These are phyloP conservation scores for Oscheius myriophilus DNA, from an alignment of 2,888 invertebrate species.

Conservation along the genomic window DNA sequence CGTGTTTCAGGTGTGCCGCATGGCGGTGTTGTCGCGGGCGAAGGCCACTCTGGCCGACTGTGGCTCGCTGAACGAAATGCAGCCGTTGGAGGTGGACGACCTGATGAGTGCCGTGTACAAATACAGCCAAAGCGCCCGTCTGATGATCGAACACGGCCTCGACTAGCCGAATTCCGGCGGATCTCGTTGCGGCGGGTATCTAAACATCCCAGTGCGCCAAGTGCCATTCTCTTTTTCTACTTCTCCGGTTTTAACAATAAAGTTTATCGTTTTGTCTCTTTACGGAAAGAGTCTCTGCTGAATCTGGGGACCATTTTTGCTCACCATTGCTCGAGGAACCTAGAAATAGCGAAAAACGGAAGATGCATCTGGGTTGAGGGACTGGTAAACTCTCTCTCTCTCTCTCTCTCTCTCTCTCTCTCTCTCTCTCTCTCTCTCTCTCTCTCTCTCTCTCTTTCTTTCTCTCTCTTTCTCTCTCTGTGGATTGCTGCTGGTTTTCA, in stretches of 20 bases:
- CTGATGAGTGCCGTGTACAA: slow-evolving; percentile 39
- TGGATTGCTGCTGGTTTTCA: neutral
- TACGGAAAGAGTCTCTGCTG: too few relatives aligned
- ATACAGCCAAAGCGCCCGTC: slow-evolving; percentile 34
- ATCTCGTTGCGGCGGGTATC: too few relatives aligned
- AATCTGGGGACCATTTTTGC: too few relatives aligned
- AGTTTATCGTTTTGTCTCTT: too few relatives aligned
- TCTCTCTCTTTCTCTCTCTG: neutral
- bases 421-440: neutral
- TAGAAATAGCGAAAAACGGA: too few relatives aligned
- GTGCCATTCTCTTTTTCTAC: too few relatives aligned
- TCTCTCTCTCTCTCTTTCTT: neutral
- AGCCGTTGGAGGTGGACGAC: slow-evolving; percentile 38
- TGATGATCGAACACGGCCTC: slow-evolving; percentile 37
- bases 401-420: too few relatives aligned
- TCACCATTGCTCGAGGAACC: too few relatives aligned
- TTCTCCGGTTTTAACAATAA: too few relatives aligned
- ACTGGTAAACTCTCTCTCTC: too few relatives aligned
- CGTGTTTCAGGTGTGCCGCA: slow-evolving; percentile 58
- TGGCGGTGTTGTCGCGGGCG: slow-evolving; percentile 51
- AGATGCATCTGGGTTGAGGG: too few relatives aligned
- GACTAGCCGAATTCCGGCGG: slow-evolving; percentile 20
- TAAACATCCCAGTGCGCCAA: too few relatives aligned
- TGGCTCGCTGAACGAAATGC: slow-evolving; percentile 33
- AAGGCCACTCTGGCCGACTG: slow-evolving; percentile 47